A percentile compares a stretch with the other conserved stretches of the same genome.
phyloP scores from a whole-genome alignment of 2,797 vertebrate species.

The Gambelia wislizenii region DNA sequence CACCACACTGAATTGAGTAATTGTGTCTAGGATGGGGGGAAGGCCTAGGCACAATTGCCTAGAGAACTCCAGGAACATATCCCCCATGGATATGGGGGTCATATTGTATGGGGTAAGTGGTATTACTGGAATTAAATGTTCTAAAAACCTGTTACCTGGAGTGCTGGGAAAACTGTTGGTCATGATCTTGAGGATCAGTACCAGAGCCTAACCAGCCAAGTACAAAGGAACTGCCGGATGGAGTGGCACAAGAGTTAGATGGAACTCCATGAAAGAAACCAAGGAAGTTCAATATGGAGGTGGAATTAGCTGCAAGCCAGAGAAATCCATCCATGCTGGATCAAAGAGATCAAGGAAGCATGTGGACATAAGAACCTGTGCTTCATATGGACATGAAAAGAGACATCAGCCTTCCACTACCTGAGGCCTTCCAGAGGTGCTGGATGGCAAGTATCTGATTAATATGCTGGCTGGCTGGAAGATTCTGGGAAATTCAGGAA shows the following conservation, averaged over 20 bases:
- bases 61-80: too few species aligned
- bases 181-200: neutral
- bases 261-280: too few species aligned
- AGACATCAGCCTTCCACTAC: too few species aligned
- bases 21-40: neutral
- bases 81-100: too few species aligned
- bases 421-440: too few species aligned
- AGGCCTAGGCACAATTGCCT: too few species aligned
- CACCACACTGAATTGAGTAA: neutral
- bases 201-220: neutral
- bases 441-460: too few species aligned
- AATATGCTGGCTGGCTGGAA: too few species aligned
- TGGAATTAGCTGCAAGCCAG: neutral
- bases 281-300: neutral
- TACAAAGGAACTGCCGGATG: neutral
- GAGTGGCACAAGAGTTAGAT: neutral
- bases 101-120: neutral
- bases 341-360: too few species aligned
- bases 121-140: constrained; percentile 15
- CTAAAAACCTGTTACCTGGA: neutral
- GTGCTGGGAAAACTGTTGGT: neutral
- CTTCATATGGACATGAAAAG: too few species aligned
- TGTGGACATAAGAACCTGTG: too few species aligned
- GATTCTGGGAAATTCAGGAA: too few species aligned
- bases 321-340: neutral